These are phyloP conservation scores for Asbolus verrucosus DNA, from an alignment of 1,140 invertebrate species.

Conservation along the genomic window DNA sequence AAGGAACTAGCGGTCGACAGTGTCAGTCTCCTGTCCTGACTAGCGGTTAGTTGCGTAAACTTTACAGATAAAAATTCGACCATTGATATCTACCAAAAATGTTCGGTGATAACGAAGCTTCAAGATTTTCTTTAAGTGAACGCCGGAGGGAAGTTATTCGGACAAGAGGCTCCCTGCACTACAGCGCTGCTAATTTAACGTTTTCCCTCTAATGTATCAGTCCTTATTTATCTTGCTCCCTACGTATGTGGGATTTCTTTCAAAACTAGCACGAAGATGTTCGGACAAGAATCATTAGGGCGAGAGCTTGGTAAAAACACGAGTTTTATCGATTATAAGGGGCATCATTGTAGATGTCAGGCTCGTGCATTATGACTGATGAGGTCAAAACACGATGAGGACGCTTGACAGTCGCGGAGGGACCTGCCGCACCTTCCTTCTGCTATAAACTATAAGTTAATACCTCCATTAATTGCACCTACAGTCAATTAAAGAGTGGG, in stretches of 20 bases:
- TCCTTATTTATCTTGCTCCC: conserved; percentile 2
- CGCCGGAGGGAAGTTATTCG: no score
- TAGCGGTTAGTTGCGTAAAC: conserved; percentile 12
- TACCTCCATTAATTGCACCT: conserved; percentile 28
- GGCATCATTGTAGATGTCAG: conserved; percentile 48
- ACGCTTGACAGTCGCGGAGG: conserved; percentile 49
- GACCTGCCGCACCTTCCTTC: conserved; percentile 29
- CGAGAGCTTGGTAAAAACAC: conserved; percentile 22
- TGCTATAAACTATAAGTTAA: conserved; percentile 19
- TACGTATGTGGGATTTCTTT: conserved; percentile 7
- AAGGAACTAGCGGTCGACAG: conserved; percentile 24
- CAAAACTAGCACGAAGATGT: conserved; percentile 22
- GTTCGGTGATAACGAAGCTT: neutral
- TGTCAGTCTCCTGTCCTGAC: conserved; percentile 36
- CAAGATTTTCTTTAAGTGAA: no score
- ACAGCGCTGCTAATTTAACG: conserved; percentile 14
- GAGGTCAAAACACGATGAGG: conserved; percentile 51
- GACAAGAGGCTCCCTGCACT: neutral
- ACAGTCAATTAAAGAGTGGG: conserved; percentile 20
- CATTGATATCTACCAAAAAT: neutral
- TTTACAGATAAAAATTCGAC: conserved; percentile 19
- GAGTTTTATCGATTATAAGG: conserved; percentile 32
- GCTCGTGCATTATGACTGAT: conserved; percentile 46
- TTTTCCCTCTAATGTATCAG: conserved; percentile 22
- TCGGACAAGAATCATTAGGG: conserved; percentile 27